A percentile compares a stretch with the other conserved stretches of the same genome.
phyloP scores from a whole-genome alignment of 2,888 invertebrate species.

The Labia minor region DNA sequence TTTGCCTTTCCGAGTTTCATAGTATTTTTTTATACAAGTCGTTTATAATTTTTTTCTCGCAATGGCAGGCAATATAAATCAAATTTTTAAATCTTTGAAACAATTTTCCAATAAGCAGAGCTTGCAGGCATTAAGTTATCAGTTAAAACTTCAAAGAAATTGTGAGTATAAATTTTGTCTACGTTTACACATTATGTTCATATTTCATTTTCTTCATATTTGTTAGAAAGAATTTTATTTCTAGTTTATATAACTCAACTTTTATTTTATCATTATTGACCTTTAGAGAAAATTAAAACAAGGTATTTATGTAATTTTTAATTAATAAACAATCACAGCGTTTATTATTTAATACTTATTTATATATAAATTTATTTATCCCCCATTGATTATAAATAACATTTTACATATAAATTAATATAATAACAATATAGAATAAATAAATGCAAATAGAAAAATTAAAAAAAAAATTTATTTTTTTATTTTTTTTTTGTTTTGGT shows the following conservation, averaged over 20 bases:
- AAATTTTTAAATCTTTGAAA: conserved; percentile 34
- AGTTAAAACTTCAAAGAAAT: conserved; percentile 27
- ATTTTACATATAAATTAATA: too few species aligned
- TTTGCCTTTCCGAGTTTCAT: background rate
- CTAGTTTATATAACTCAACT: too few species aligned
- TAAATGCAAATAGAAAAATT: too few species aligned
- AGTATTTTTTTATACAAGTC: background rate
- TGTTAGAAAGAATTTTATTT: too few species aligned
- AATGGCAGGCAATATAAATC: conserved; percentile 37
- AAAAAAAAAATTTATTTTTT: background rate
- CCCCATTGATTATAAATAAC: too few species aligned
- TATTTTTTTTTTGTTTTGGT: too few species aligned
- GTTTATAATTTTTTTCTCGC: background rate
- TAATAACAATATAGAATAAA: background rate
- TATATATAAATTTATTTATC: too few species aligned
- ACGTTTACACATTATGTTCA: background rate
- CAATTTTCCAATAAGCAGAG: conserved; percentile 29
- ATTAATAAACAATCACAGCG: too few species aligned
- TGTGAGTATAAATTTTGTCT: conserved; percentile 30
- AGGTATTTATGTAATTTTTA: too few species aligned
- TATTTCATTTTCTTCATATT: background rate
- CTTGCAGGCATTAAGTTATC: background rate
- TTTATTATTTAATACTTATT: too few species aligned
- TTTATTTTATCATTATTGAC: too few species aligned
- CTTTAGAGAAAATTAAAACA: too few species aligned